Percentiles rank a stretch among this genome's conserved stretches.
Evolutionary conservation across 2,888 invertebrate genomes (phyloP).

Genomic region (Crepidodera aurea): DNA sequence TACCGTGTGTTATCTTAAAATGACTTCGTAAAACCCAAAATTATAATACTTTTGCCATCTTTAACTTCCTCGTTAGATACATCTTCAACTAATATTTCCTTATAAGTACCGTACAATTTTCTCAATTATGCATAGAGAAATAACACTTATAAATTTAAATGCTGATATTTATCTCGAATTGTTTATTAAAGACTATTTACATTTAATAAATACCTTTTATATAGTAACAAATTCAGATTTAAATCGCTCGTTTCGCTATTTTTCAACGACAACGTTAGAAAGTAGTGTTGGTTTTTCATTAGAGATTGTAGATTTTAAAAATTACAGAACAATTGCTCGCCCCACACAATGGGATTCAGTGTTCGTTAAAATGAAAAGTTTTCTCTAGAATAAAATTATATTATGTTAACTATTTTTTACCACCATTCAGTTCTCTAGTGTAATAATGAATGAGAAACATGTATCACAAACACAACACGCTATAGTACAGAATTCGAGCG

Average conservation of each 20-base stretch:
- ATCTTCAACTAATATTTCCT: constrained; percentile 14
- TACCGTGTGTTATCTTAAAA: neutral
- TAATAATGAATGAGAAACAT: too few species aligned
- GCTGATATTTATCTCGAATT: constrained; percentile 33
- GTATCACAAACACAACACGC: too few species aligned
- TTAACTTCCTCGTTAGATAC: constrained; percentile 21
- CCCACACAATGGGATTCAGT: too few species aligned
- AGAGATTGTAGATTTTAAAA: too few species aligned
- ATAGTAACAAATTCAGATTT: constrained; percentile 9
- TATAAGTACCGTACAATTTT: constrained; percentile 28
- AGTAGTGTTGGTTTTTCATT: neutral
- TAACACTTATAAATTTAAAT: constrained; percentile 32
- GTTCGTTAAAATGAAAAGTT: too few species aligned
- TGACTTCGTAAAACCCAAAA: neutral
- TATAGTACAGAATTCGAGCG: too few species aligned
- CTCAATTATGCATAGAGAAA: constrained; percentile 28
- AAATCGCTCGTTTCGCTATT: neutral
- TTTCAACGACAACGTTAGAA: neutral
- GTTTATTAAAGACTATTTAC: constrained; percentile 32
- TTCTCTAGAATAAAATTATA: too few species aligned
- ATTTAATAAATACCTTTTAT: constrained; percentile 24
- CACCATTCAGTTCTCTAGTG: too few species aligned
- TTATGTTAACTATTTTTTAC: too few species aligned
- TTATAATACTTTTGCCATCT: neutral
- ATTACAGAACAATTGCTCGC: too few species aligned